These are phyloP conservation scores for Lypha dubia DNA, from an alignment of 2,888 invertebrate species.

Conservation along the genomic window DNA sequence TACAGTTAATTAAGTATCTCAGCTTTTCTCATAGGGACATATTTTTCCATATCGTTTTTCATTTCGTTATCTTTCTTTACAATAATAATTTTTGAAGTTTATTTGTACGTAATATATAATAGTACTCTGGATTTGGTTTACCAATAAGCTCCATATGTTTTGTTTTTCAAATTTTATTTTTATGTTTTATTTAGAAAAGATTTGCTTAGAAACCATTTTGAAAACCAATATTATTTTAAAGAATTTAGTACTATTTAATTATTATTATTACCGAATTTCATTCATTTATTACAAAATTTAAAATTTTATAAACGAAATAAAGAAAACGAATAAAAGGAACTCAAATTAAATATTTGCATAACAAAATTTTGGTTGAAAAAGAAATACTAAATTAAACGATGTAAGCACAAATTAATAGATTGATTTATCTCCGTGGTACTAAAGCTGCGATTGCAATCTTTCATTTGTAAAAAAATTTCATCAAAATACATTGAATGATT, in stretches of 20 bases:
- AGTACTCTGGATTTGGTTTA: slow-evolving; percentile 68
- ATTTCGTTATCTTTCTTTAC: slow-evolving; percentile 21
- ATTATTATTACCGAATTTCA: not conserved
- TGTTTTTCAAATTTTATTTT: slow-evolving; percentile 5
- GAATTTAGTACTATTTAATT: not conserved
- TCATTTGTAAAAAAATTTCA: too few species aligned
- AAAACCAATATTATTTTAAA: slow-evolving; percentile 60
- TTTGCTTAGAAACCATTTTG: slow-evolving; percentile 68
- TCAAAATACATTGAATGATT: too few species aligned
- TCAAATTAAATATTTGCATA: too few species aligned
- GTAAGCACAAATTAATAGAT: too few species aligned
- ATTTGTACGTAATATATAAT: slow-evolving; percentile 63
- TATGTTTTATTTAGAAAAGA: slow-evolving; percentile 36
- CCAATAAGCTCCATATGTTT: slow-evolving; percentile 68
- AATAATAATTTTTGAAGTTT: slow-evolving; percentile 47
- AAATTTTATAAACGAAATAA: not conserved
- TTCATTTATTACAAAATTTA: not conserved
- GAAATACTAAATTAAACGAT: too few species aligned
- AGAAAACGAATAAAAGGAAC: too few species aligned
- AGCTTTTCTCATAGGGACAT: slow-evolving; percentile 71
- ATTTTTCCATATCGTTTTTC: slow-evolving; percentile 51
- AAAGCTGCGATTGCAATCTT: too few species aligned
- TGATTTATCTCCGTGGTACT: too few species aligned
- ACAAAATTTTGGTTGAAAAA: too few species aligned
- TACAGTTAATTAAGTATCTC: slow-evolving; percentile 69